Base-by-base conservation (phyloP, 2,113 vertebrate genomes). In the Albula glossodonta region DNA sequence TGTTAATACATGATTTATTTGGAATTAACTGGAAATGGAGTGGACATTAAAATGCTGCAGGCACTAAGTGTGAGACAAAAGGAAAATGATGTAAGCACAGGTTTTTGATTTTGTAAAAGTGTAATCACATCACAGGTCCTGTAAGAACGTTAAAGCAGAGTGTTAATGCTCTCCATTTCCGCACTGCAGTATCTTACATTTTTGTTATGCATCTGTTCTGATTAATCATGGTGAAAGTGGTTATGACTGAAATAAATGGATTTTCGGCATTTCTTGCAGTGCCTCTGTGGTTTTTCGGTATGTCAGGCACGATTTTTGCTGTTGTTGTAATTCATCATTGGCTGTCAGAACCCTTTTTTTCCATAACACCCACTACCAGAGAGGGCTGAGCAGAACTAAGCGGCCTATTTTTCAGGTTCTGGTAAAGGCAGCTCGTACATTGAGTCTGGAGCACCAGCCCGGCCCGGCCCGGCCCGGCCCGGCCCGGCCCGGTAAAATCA, bases 241-340 rank as follows among this genome's bases (percentile, higher is more conserved):
- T 56, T 56, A 56, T 56, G 53, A 56, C 22, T 70, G 63, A 70
- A 17, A 13, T 70, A 17, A 70, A 70, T 5, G 63, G 2, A 70
- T 70, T 70, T 70, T 22, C 17, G 19, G 22, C 8, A 22, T 70
- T 70, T 22, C 63, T 25, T 51, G 0, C 10, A 5, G 15, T 7
- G 15, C 41, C 19, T 48, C 48, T 22, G 7, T 49, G 41, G 78
- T 17, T 53, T 81, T 81, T 66, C 4, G 53, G 49, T 81, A 52
- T 52, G 22, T 81, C 80, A 51, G 51, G 80, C 50, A 81, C 50
- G 22, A 81, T 53, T 80, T 80, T 81, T 48, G 22, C 49, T 22
- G 50, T 48, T 80, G 79, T 80, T 81, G 50, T 81, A 81, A 81
- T 81, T n/a, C 51, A 81, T 81, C 80, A 81, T 81, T 52, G 49